Evolutionary conservation across 37 sponge, comb jelly and placozoan species (phyloP).

Genomic region (Halichondria panicea): DNA sequence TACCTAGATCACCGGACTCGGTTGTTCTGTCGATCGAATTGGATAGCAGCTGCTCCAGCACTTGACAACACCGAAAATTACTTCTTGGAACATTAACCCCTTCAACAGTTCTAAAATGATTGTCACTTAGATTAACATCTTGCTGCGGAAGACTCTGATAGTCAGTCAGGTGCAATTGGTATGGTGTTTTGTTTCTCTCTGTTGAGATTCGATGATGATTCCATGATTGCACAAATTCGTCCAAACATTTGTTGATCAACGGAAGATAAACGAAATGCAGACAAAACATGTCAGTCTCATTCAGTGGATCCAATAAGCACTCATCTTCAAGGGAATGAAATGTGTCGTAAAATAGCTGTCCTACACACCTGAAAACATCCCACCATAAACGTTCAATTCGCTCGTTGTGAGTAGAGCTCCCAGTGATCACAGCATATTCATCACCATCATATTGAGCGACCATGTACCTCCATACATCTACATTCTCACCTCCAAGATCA

Average conservation of each 20-base stretch:
- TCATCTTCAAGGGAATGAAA: conserved; percentile 36
- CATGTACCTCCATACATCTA: conserved; percentile 25
- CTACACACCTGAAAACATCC: conserved; percentile 43
- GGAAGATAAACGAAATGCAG: not conserved
- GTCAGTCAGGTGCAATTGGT: not conserved
- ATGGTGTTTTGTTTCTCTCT: conserved; percentile 2
- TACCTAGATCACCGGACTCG: not conserved
- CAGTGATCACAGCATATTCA: conserved; percentile 9
- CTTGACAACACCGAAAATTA: not conserved
- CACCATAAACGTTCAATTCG: conserved; percentile 58
- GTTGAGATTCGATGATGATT: conserved; percentile 15
- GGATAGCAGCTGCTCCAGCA: not conserved
- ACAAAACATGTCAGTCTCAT: conserved; percentile 35
- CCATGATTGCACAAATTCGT: conserved; percentile 6
- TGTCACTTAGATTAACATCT: not conserved
- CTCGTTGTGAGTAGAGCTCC: conserved; percentile 56
- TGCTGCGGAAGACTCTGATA: conserved; percentile 27
- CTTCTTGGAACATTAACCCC: not conserved
- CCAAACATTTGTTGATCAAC: conserved; percentile 12
- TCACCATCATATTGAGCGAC: not conserved
- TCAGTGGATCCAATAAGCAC: conserved; percentile 11
- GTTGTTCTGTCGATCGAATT: not conserved
- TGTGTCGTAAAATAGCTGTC: conserved; percentile 1
- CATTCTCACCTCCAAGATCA: conserved; percentile 56
- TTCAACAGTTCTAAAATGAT: not conserved